phyloP scores from a whole-genome alignment of 2,797 vertebrate genomes.

The Nyctibius grandis region DNA sequence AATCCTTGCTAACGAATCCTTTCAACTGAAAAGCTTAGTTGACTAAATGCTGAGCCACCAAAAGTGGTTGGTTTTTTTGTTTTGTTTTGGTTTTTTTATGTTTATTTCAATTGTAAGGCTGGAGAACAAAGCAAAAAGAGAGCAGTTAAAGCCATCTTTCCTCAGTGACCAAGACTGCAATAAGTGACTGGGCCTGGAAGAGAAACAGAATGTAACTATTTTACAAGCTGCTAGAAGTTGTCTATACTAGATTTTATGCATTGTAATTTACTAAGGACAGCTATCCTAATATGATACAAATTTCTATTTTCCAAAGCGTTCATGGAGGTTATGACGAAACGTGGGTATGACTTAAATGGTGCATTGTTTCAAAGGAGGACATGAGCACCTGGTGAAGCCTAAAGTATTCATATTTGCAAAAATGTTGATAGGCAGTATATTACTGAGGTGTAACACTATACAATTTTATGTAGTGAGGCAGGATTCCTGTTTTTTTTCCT shows the following conservation, averaged over 20 bases:
- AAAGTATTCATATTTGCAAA: not conserved
- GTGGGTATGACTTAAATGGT: not conserved
- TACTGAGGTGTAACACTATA: not conserved
- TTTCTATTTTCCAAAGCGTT: not conserved
- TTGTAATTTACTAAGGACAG: not conserved
- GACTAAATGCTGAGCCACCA: not conserved
- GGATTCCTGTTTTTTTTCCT: not conserved
- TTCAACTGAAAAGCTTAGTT: not conserved
- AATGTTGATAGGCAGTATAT: not conserved
- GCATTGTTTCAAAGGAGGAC: not conserved
- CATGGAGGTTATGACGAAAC: not conserved
- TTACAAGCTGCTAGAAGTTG: not conserved
- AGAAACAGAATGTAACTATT: not conserved
- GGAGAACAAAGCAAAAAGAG: not conserved
- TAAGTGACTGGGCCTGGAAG: not conserved
- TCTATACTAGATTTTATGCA: not conserved
- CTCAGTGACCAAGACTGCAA: not conserved
- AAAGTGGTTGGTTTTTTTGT: fast-evolving
- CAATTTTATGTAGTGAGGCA: not conserved
- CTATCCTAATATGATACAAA: not conserved
- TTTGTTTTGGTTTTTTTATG: not conserved
- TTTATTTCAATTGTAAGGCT: not conserved
- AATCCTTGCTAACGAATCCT: not conserved
- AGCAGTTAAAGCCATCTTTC: not conserved
- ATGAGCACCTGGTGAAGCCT: not conserved